A percentile compares a stretch with the other conserved stretches of the same genome.
phyloP scores from a whole-genome alignment of 2,888 invertebrate genomes.

The Megaustenia siamemsis region DNA sequence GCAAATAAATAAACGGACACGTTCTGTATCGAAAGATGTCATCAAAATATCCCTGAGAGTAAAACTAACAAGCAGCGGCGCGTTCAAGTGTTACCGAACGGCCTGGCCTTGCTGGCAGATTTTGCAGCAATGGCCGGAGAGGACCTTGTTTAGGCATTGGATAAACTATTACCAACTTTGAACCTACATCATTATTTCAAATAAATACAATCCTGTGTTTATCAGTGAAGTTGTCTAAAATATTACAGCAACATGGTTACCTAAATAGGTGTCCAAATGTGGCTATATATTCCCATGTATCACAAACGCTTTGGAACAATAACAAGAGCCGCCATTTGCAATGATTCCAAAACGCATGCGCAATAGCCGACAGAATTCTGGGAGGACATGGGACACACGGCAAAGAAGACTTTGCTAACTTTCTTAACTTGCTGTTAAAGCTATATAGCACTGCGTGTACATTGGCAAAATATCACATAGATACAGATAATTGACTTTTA shows the following conservation, averaged over 20 bases:
- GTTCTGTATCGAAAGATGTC: neutral
- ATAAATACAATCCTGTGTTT: neutral
- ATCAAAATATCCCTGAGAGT: neutral
- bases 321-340: conserved; percentile 99
- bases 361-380: conserved; percentile 70
- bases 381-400: conserved; percentile 63
- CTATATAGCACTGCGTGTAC: too few relatives aligned
- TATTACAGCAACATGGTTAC: conserved; percentile 70
- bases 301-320: conserved; percentile 94
- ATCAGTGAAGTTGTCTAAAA: neutral
- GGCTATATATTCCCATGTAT: conserved; percentile 82
- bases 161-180: neutral
- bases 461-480: too few relatives aligned
- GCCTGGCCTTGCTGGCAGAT: conserved; percentile 53
- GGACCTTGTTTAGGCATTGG: conserved; percentile 30
- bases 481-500: too few relatives aligned
- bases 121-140: conserved; percentile 55
- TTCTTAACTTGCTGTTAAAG: too few relatives aligned
- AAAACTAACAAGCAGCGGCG: neutral
- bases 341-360: conserved; percentile 83
- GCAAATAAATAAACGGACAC: neutral
- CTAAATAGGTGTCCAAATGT: conserved; percentile 81
- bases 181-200: neutral
- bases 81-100: conserved; percentile 19
- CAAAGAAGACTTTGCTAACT: neutral